These are phyloP conservation scores for Falco peregrinus DNA, from an alignment of 2,797 vertebrate genomes.

Conservation along the genomic window DNA sequence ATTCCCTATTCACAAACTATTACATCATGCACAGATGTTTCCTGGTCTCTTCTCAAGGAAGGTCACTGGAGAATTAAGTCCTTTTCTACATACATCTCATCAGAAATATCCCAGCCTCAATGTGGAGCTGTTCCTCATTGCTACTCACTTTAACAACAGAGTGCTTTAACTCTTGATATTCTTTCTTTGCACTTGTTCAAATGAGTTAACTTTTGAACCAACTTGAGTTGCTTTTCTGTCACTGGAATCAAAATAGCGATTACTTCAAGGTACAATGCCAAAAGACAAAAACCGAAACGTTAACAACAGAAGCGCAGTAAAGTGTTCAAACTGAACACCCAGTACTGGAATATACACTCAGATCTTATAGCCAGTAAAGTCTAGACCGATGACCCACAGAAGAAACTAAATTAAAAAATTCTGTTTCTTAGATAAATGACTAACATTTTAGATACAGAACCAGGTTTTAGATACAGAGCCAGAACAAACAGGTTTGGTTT, in stretches of 20 bases:
- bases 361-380: not conserved
- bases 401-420: not conserved
- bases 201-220: not conserved
- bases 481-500: not conserved
- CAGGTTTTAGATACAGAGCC: not conserved
- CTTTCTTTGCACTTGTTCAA: not conserved
- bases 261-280: not conserved
- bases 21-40: slow-evolving; percentile 41
- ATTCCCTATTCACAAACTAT: not conserved
- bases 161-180: not conserved
- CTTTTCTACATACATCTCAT: not conserved
- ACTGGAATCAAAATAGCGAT: not conserved
- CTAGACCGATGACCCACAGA: not conserved
- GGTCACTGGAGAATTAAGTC: not conserved
- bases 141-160: not conserved
- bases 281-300: not conserved
- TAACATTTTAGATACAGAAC: not conserved
- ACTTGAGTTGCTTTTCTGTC: not conserved
- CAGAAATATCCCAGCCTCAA: not conserved
- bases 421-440: not conserved
- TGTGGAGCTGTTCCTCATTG: not conserved
- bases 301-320: not conserved
- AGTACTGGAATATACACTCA: not conserved
- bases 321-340: not conserved
- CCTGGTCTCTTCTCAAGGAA: slow-evolving; percentile 12